phyloP scores from a whole-genome alignment of 2,888 invertebrate species.

The Brassicogethes aeneus region DNA sequence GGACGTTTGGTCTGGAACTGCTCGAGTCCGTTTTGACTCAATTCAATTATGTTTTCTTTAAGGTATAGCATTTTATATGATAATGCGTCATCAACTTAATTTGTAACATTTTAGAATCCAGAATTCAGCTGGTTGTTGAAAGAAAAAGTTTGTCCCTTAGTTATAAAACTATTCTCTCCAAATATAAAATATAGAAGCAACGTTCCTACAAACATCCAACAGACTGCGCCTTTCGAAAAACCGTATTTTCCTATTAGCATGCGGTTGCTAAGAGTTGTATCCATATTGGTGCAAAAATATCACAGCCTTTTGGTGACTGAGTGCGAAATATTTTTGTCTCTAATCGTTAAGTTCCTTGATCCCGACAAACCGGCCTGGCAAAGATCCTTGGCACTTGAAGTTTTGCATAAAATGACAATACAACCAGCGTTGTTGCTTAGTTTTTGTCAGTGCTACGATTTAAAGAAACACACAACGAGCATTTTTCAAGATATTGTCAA shows the following conservation, averaged over 20 bases:
- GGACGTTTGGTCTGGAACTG: slow-evolving; percentile 92
- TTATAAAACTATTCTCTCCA: slow-evolving; percentile 97
- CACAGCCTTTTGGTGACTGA: slow-evolving; percentile 90
- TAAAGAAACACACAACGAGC: slow-evolving; percentile 87
- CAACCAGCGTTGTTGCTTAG: slow-evolving; percentile 81
- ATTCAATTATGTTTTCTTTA: slow-evolving; percentile 76
- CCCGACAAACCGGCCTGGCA: slow-evolving; percentile 97
- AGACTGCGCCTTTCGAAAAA: slow-evolving; percentile 66
- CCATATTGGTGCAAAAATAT: slow-evolving; percentile 88
- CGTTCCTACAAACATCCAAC: slow-evolving; percentile 49
- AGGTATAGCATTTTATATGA: slow-evolving; percentile 43
- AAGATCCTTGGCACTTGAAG: slow-evolving; percentile 88
- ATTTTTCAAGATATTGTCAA: slow-evolving; percentile 93
- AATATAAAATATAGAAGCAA: slow-evolving; percentile 85
- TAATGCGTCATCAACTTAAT: neutral
- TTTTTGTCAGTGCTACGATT: slow-evolving; percentile 93
- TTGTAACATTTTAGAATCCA: slow-evolving; percentile 58
- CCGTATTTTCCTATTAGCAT: slow-evolving; percentile 97
- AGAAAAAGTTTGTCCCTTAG: slow-evolving; percentile 94
- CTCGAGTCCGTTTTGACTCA: slow-evolving; percentile 87
- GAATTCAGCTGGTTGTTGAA: slow-evolving; percentile 93
- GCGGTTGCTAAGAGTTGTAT: slow-evolving; percentile 85
- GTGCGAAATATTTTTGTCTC: slow-evolving; percentile 95
- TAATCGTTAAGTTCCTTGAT: slow-evolving; percentile 95
- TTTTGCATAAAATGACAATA: slow-evolving; percentile 87